Evolutionary conservation across 2,888 invertebrate species (phyloP).

Genomic region (Arenicola marina): DNA sequence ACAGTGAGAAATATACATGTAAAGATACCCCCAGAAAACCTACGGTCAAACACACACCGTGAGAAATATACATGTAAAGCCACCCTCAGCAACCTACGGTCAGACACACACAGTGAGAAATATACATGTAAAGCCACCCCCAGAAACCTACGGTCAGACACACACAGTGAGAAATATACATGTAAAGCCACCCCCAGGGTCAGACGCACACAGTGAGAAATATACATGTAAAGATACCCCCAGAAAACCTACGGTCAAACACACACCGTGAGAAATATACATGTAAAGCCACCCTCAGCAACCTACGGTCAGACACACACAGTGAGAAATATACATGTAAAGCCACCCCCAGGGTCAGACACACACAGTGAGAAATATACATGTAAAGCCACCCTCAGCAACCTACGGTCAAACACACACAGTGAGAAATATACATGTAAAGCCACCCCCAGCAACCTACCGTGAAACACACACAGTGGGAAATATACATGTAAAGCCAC

Average conservation of each 20-base stretch:
- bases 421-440: no score
- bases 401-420: constrained; percentile 67
- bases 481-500: no score
- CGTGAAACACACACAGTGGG: no score
- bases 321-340: constrained; percentile 39
- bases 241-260: neutral
- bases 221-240: no score
- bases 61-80: constrained; percentile 64
- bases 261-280: neutral
- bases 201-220: no score
- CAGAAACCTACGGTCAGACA: constrained; percentile 73
- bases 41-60: neutral
- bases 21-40: neutral
- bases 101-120: no score
- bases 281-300: no score
- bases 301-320: neutral
- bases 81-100: constrained; percentile 79
- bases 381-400: constrained; percentile 86
- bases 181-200: constrained; percentile 80
- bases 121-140: constrained; percentile 87
- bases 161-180: no score
- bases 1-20: no score
- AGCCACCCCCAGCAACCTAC: no score
- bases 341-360: constrained; percentile 79
- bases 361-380: no score